Evolutionary conservation across 2,113 vertebrate genomes (phyloP).

Genomic region (Pseudorhombus dupliciocellatus): DNA sequence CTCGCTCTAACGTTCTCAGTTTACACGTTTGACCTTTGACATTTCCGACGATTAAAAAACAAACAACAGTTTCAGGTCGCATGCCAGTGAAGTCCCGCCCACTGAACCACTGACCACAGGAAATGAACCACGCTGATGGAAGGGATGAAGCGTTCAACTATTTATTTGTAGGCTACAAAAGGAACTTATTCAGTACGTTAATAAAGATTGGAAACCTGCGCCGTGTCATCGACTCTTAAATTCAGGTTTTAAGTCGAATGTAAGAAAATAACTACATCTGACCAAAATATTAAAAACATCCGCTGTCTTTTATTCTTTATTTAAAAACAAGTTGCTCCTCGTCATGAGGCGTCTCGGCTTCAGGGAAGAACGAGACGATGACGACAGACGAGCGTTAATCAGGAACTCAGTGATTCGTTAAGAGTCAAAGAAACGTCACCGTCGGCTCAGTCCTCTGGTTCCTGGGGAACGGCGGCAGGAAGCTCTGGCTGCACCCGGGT

Average conservation of each 20-base stretch:
- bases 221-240: too few relatives aligned
- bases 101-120: too few relatives aligned
- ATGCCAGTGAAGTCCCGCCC: not conserved
- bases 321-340: too few relatives aligned
- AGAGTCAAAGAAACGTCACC: too few relatives aligned
- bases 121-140: not conserved
- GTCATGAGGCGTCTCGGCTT: too few relatives aligned
- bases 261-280: too few relatives aligned
- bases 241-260: too few relatives aligned
- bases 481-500: not conserved
- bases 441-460: too few relatives aligned
- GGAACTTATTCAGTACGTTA: constrained; percentile 66
- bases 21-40: constrained; percentile 8
- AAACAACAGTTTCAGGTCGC: not conserved
- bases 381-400: not conserved
- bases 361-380: not conserved
- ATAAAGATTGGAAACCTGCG: constrained; percentile 71
- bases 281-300: too few relatives aligned
- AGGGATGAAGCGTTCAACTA: constrained; percentile 49
- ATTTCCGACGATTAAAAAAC: not conserved
- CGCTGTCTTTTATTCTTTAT: too few relatives aligned
- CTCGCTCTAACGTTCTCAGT: not conserved
- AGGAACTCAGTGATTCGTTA: too few relatives aligned
- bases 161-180: constrained; percentile 79
- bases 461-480: too few relatives aligned